Conservation (phyloP, 1,140 invertebrate genomes). For the Zophobas atratus region DNA sequence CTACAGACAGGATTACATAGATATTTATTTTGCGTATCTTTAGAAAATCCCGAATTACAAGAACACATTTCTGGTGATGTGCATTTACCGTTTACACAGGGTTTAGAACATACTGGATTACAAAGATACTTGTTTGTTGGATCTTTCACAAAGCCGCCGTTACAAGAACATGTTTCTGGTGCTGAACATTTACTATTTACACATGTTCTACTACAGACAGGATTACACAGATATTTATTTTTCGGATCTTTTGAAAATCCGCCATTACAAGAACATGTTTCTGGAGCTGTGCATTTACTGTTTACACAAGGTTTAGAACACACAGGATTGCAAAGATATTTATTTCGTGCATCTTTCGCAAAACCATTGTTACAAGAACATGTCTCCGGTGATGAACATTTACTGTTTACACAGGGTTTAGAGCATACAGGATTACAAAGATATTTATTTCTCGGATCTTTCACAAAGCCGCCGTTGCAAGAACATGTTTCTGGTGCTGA, state of each 20-base stretch:
- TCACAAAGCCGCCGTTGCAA: conserved; percentile 69
- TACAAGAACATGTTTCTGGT: conserved; percentile 21
- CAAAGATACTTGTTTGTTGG: not conserved
- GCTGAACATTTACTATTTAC: conserved; percentile 65
- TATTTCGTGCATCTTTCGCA: not conserved
- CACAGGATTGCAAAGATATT: not conserved
- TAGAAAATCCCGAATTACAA: not conserved
- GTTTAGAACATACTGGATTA: not conserved
- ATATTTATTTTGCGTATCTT: conserved; percentile 2
- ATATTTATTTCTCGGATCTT: not conserved
- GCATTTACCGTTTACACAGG: conserved; percentile 61
- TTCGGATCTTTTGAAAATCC: conserved; percentile 68
- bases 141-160: conserved; percentile 57
- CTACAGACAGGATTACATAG: conserved; percentile 31
- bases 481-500: conserved; percentile 63
- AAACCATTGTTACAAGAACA: conserved; percentile 52
- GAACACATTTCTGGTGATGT: not conserved
- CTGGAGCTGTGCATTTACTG: conserved; percentile 67
- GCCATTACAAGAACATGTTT: conserved; percentile 68
- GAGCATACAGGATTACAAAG: conserved; percentile 26
- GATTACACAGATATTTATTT: conserved; percentile 67
- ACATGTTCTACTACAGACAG: conserved; percentile 67
- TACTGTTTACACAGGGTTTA: conserved; percentile 55
- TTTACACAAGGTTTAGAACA: conserved; percentile 64
- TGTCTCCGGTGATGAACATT: conserved; percentile 50